Conservation (phyloP, 30 jellyfish, hydroid and myxozoan species). For the Rhopilema esculentum region DNA sequence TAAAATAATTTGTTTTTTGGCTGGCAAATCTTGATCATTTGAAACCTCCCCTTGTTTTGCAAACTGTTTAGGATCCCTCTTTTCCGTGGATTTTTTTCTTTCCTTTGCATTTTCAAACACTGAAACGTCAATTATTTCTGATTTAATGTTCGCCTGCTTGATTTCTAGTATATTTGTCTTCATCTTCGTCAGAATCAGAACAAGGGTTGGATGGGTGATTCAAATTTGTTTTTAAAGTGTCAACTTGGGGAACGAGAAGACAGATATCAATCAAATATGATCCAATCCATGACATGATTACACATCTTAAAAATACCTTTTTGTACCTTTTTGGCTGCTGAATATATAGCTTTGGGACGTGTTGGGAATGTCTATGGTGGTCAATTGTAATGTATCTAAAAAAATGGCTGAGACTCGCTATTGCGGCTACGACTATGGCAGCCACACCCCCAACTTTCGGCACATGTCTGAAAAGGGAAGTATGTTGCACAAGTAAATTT, state of each 20-base stretch:
- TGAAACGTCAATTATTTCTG: background rate
- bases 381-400: background rate
- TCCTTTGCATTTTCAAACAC: background rate
- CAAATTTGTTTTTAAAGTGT: background rate
- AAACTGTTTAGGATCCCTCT: background rate
- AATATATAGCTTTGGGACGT: background rate
- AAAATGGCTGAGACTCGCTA: background rate
- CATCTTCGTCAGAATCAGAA: constrained; percentile 11
- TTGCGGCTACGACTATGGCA: background rate
- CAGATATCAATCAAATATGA: constrained; percentile 8
- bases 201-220: background rate
- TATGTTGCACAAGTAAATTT: background rate
- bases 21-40: no score
- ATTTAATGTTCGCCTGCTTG: background rate
- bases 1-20: no score
- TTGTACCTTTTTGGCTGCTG: constrained; percentile 14
- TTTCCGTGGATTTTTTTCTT: background rate
- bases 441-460: constrained; percentile 27
- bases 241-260: constrained; percentile 14
- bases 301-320: no score
- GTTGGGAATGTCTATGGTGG: background rate
- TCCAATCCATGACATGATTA: no score
- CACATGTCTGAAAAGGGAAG: constrained; percentile 32
- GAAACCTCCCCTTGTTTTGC: background rate
- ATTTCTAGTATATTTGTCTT: background rate